Percentiles rank a stretch among this genome's conserved stretches.
phyloP scores from a whole-genome alignment of 2,113 vertebrate genomes.

The Vireo altiloquus region DNA sequence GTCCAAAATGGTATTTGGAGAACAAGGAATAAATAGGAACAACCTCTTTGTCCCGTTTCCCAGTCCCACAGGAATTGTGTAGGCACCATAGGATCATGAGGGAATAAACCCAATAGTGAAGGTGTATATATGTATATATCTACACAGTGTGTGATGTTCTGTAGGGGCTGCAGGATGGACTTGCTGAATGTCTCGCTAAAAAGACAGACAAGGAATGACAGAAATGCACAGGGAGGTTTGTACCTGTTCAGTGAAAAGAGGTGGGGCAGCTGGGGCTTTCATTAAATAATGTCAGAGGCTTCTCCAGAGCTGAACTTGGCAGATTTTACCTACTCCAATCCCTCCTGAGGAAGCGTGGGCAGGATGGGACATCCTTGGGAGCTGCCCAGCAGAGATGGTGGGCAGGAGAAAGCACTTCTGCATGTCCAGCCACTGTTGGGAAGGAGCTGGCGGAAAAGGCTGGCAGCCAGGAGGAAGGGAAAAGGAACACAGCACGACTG shows the following conservation, averaged over 20 bases:
- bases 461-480: not conserved
- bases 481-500: accelerated
- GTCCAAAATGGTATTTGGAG: not conserved
- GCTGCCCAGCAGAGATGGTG: not conserved
- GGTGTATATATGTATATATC: accelerated
- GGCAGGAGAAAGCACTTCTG: not conserved
- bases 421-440: accelerated
- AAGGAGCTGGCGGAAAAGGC: not conserved
- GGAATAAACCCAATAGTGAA: not conserved
- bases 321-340: not conserved
- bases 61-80: not conserved
- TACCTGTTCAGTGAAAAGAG: not conserved
- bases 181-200: not conserved
- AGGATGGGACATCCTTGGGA: accelerated
- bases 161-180: not conserved
- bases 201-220: not conserved
- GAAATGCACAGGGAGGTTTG: not conserved
- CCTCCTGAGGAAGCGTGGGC: accelerated
- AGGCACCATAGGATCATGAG: accelerated
- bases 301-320: not conserved
- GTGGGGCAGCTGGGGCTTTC: accelerated
- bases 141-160: not conserved
- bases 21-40: not conserved
- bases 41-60: not conserved
- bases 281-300: not conserved